A percentile compares a stretch with the other conserved stretches of the same genome.
phyloP scores from a whole-genome alignment of 2,113 vertebrate genomes.

The Perca schrenkii region DNA sequence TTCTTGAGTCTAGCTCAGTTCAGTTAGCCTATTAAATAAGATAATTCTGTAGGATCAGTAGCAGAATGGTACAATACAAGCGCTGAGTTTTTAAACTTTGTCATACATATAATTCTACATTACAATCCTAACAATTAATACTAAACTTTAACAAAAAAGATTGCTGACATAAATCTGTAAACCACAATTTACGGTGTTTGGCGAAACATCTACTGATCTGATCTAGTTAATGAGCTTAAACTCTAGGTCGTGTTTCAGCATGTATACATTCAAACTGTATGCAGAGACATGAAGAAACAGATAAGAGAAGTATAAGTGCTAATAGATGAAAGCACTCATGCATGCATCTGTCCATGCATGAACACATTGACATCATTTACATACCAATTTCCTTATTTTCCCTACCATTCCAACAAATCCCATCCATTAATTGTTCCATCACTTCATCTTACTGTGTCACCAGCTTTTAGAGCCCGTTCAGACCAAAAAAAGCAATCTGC shows the following conservation, averaged over 20 bases:
- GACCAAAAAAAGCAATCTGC: too few species aligned
- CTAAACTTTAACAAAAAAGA: too few species aligned
- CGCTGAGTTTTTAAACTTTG: too few species aligned
- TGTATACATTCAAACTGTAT: background rate
- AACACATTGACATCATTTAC: background rate
- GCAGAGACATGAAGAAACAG: background rate
- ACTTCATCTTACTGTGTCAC: background rate
- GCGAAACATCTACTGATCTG: background rate
- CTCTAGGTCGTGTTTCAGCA: background rate
- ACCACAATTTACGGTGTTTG: background rate
- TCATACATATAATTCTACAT: too few species aligned
- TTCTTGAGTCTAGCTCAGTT: background rate
- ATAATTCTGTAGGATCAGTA: background rate
- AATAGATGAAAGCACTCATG: background rate
- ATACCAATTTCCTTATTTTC: background rate
- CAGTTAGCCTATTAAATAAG: background rate
- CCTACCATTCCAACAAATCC: background rate
- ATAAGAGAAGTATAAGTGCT: background rate
- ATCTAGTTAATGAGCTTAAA: background rate
- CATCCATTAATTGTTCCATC: background rate
- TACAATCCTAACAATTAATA: too few species aligned
- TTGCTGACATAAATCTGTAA: background rate
- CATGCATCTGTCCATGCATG: background rate
- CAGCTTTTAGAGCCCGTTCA: slow-evolving; percentile 39
- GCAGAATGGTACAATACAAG: background rate